Evolutionary conservation across 2,888 invertebrate species (phyloP).

Genomic region (Myopa testacea): DNA sequence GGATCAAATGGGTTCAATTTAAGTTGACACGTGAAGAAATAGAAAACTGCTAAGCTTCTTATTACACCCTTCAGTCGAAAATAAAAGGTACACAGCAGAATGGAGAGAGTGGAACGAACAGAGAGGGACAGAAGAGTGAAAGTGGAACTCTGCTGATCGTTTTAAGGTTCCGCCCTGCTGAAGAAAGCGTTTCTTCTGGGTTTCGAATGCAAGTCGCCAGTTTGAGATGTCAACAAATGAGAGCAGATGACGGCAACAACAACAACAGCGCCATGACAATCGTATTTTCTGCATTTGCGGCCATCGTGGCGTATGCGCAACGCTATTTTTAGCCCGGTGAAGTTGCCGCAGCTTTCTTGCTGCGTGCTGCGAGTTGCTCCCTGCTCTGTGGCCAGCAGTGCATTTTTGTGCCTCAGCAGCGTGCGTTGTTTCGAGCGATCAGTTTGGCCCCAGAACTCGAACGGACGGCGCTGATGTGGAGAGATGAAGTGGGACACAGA

Average conservation of each 20-base stretch:
- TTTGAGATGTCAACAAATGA: neutral
- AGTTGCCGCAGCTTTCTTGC: slow-evolving; percentile 20
- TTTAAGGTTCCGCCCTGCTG: no score
- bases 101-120: no score
- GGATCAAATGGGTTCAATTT: neutral
- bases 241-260: slow-evolving; percentile 10
- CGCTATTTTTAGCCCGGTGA: slow-evolving; percentile 49
- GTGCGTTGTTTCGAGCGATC: neutral
- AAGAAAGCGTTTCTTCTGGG: no score
- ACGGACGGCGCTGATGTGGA: slow-evolving; percentile 38
- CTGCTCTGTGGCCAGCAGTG: slow-evolving; percentile 8
- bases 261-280: neutral
- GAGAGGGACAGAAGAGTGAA: no score
- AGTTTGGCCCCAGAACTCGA: slow-evolving; percentile 45
- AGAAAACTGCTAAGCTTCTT: no score
- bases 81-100: no score
- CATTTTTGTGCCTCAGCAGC: slow-evolving; percentile 6
- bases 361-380: neutral
- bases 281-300: neutral
- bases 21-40: neutral
- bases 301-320: slow-evolving; percentile 49
- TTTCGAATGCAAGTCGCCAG: no score
- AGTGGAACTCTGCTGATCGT: no score
- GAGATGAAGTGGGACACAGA: slow-evolving; percentile 15
- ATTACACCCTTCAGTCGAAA: no score